A percentile compares a stretch with the other conserved stretches of the same genome.
Evolutionary conservation across 1,140 invertebrate genomes (phyloP).

Genomic region (Polypedilum pembai): DNA sequence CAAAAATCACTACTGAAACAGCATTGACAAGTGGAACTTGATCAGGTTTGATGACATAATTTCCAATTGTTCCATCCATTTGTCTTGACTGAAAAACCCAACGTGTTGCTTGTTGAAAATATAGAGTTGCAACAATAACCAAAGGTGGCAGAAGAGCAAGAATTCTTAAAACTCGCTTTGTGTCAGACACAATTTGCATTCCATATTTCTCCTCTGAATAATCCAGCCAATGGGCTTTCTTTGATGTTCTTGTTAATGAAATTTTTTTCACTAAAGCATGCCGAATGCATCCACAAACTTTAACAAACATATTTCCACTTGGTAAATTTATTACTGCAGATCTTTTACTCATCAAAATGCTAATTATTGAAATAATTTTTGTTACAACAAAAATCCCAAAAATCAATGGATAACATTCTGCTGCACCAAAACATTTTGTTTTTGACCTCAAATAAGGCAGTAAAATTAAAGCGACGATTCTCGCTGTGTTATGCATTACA

Average conservation of each 20-base stretch:
- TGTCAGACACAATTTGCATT: constrained; percentile 46
- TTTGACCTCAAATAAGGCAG: constrained; percentile 53
- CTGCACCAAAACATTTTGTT: constrained; percentile 50
- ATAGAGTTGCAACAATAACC: constrained; percentile 64
- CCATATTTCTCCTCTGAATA: constrained; percentile 60
- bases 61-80: constrained; percentile 53
- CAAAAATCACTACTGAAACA: constrained; percentile 55
- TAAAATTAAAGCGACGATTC: constrained; percentile 51
- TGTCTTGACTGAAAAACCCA: constrained; percentile 63
- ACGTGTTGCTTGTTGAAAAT: constrained; percentile 56
- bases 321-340: constrained; percentile 49
- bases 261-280: constrained; percentile 20
- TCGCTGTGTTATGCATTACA: constrained; percentile 43
- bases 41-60: constrained; percentile 50
- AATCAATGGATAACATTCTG: constrained; percentile 54
- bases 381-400: constrained; percentile 56
- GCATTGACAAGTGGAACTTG: constrained; percentile 62
- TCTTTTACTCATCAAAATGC: constrained; percentile 50
- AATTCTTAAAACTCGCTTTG: not conserved
- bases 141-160: constrained; percentile 54
- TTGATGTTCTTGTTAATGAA: constrained; percentile 34
- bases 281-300: constrained; percentile 46
- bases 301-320: constrained; percentile 50
- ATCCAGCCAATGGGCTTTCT: constrained; percentile 58
- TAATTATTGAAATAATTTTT: constrained; percentile 48